Evolutionary conservation across 2,113 vertebrate genomes (phyloP), one percentile per base, ranked within the genome.

Genomic region (Phycodurus eques): DNA sequence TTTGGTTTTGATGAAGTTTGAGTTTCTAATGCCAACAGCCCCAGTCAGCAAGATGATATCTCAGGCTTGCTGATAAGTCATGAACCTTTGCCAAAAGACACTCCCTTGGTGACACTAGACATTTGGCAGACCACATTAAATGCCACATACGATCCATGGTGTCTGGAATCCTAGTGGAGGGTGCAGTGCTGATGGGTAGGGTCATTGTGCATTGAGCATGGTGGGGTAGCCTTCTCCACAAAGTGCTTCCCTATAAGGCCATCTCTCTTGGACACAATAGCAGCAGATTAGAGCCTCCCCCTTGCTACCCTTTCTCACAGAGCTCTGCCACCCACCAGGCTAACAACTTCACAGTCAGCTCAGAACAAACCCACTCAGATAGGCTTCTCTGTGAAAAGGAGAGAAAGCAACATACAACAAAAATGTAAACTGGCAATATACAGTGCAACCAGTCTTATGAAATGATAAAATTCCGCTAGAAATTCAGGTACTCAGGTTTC

Each of bases 231-330:
- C 83, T 87, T 66, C 89, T 90, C 87, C 86, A 88, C 81, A 80
- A 62, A 91, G 79, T 81, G 76, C 90, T 94, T 93, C 95, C 95
- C 92, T 95, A 95, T 91, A 96, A 93, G 94, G 95, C 70, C 91
- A 93, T 92, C 90, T 91, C 89, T 89, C 89, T 91, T 84, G 85
- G 85, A 83, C 88, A 91, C 87, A 87, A 88, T 81, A 76, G 76
- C 67, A 85, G 70, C 75, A 74, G 88, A 84, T 78, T 68, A 81
- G 61, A 81, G 75, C 62, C 78, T 70, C 80, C 64, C 86, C 74
- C 14, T 65, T 22, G 44, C 79, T 10, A 13, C 68, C 68, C 68
- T 53, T 53, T 77, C 43, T 54, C 75, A 71, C 27, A 27, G 46
- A 35, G 54, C 69, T 73, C 67, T 27, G 31, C 71, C 70, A 70